These are phyloP conservation scores for Chelonoidis abingdonii DNA, from an alignment of 2,113 vertebrate genomes.

Conservation along the genomic window DNA sequence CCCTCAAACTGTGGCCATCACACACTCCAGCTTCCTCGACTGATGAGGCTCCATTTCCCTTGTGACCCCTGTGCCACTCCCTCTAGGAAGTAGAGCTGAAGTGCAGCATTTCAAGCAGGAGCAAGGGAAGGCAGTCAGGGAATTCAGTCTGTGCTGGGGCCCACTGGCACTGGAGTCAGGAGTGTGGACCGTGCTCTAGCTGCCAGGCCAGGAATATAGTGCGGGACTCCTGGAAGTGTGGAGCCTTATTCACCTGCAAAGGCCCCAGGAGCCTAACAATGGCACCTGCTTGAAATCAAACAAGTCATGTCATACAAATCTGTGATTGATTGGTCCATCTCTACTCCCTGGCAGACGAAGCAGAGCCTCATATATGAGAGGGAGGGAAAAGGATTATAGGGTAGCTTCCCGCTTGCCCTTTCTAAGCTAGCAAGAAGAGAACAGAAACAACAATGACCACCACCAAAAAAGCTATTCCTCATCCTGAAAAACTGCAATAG, in stretches of 20 bases:
- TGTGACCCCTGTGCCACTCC: rapidly evolving
- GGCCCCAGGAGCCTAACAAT: not conserved
- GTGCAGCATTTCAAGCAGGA: not conserved
- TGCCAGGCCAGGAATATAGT: not conserved
- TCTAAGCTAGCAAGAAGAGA: not conserved
- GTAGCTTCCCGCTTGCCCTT: not conserved
- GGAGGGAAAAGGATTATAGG: not conserved
- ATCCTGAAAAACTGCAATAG: not conserved
- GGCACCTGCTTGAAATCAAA: not conserved
- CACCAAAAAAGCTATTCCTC: not conserved
- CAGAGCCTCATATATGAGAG: not conserved
- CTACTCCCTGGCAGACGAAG: not conserved
- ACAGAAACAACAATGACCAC: not conserved
- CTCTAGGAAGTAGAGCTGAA: not conserved
- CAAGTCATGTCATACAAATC: not conserved
- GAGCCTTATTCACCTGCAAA: not conserved
- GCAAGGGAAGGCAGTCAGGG: not conserved
- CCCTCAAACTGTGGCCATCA: not conserved
- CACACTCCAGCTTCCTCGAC: not conserved
- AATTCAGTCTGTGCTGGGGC: not conserved
- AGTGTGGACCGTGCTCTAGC: not conserved
- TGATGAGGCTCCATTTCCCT: not conserved
- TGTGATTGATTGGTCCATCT: not conserved
- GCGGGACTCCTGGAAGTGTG: not conserved
- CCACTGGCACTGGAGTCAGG: not conserved